Evolutionary conservation across 2,888 invertebrate species (phyloP).

Genomic region (Aporophyla nigra): DNA sequence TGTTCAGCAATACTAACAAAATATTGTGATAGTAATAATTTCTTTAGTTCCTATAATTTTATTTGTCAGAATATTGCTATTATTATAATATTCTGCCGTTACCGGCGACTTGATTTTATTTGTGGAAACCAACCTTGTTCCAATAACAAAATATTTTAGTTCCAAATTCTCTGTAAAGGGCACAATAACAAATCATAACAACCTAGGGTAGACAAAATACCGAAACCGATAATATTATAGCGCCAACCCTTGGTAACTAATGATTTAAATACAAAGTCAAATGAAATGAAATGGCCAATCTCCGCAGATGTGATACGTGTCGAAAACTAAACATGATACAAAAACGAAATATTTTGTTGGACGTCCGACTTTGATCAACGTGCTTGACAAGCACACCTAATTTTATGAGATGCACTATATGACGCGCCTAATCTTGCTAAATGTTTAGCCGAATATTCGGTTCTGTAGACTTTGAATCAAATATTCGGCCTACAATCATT

Average conservation of each 20-base stretch:
- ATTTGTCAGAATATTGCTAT: background rate
- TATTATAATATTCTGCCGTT: background rate
- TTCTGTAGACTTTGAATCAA: no score
- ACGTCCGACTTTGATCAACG: no score
- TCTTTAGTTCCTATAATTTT: background rate
- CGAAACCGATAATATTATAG: background rate
- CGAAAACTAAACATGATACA: no score
- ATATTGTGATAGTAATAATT: background rate
- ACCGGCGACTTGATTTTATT: background rate
- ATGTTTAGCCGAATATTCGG: no score
- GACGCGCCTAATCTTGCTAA: no score
- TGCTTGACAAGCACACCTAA: no score
- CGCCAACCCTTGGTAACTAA: background rate
- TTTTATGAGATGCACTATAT: no score
- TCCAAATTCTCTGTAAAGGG: slow-evolving; percentile 2
- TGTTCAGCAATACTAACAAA: slow-evolving; percentile 3
- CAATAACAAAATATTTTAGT: background rate
- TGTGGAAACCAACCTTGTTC: background rate
- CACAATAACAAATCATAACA: background rate
- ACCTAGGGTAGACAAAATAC: background rate
- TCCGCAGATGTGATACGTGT: no score
- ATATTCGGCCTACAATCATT: no score
- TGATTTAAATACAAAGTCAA: no score
- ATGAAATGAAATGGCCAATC: no score
- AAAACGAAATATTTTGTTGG: no score